Conservation (phyloP, 2,888 invertebrate species). For the Agrotis segetum region DNA sequence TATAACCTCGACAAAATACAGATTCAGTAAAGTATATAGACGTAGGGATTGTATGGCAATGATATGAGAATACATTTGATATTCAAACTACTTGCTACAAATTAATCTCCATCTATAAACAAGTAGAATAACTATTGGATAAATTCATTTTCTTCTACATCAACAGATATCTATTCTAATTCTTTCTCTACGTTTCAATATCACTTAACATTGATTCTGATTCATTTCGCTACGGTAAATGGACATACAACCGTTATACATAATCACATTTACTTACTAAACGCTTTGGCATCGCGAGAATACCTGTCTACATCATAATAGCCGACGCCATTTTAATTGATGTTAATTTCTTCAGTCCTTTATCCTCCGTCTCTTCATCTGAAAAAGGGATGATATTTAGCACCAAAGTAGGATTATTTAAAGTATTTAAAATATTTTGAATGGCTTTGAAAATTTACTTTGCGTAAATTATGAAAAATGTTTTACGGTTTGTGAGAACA, state of each 20-base stretch:
- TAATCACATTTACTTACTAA: constrained; percentile 81
- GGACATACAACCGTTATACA: constrained; percentile 87
- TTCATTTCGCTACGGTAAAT: constrained; percentile 86
- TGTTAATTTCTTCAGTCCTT: constrained; percentile 71
- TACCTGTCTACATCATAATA: constrained; percentile 62
- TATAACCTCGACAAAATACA: constrained; percentile 63
- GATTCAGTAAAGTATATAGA: constrained; percentile 58
- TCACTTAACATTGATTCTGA: constrained; percentile 76
- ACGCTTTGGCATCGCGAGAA: constrained; percentile 87
- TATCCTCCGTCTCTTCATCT: constrained; percentile 84
- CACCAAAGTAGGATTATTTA: constrained; percentile 26
- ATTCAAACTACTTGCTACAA: constrained; percentile 63
- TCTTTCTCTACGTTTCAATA: constrained; percentile 71
- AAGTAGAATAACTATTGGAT: constrained; percentile 76
- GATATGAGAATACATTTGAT: constrained; percentile 66
- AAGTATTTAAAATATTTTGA: constrained; percentile 34
- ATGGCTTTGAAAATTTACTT: constrained; percentile 39
- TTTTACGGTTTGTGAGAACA: constrained; percentile 5
- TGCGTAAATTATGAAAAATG: constrained; percentile 25
- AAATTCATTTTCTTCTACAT: constrained; percentile 80
- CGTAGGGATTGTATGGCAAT: constrained; percentile 68
- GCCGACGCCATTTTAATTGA: constrained; percentile 67
- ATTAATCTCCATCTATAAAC: constrained; percentile 69
- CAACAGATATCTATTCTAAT: constrained; percentile 74
- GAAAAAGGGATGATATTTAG: constrained; percentile 63